These are phyloP conservation scores for Microtus ochrogaster DNA, from an alignment of 2,113 vertebrate species.

Conservation along the genomic window DNA sequence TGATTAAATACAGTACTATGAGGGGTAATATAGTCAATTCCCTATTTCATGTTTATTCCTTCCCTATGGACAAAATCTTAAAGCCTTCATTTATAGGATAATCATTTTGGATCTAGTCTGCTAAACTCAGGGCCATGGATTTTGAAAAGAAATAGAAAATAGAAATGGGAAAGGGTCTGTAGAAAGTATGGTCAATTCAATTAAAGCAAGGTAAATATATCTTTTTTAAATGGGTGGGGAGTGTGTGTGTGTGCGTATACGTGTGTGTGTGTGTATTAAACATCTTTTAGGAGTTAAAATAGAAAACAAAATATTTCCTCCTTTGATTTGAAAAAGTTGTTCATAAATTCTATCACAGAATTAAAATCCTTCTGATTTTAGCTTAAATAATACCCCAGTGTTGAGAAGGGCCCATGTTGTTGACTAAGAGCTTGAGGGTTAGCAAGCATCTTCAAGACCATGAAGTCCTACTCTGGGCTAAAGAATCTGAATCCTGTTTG, in stretches of 20 bases:
- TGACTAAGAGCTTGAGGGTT: background rate
- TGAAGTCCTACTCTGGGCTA: too few relatives aligned
- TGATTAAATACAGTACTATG: slow-evolving; percentile 27
- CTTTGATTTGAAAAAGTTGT: background rate
- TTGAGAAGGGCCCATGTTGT: background rate
- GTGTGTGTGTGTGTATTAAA: background rate
- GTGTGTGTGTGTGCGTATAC: background rate
- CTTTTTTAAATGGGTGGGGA: background rate
- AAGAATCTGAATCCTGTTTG: background rate
- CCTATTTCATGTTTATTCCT: background rate
- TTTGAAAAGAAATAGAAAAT: background rate
- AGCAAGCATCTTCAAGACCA: background rate
- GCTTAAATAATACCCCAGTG: background rate
- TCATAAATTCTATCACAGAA: background rate
- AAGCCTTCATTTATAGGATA: background rate
- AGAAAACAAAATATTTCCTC: background rate
- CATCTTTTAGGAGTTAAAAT: background rate
- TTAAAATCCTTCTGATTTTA: background rate
- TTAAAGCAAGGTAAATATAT: background rate
- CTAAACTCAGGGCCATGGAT: background rate
- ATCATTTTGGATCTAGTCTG: background rate
- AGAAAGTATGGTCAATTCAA: background rate
- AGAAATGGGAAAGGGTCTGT: background rate
- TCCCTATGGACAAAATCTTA: background rate
- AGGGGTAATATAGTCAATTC: slow-evolving; percentile 49